Evolutionary conservation across 2,113 vertebrate genomes (phyloP).

Genomic region (Ammodytes marinus): DNA sequence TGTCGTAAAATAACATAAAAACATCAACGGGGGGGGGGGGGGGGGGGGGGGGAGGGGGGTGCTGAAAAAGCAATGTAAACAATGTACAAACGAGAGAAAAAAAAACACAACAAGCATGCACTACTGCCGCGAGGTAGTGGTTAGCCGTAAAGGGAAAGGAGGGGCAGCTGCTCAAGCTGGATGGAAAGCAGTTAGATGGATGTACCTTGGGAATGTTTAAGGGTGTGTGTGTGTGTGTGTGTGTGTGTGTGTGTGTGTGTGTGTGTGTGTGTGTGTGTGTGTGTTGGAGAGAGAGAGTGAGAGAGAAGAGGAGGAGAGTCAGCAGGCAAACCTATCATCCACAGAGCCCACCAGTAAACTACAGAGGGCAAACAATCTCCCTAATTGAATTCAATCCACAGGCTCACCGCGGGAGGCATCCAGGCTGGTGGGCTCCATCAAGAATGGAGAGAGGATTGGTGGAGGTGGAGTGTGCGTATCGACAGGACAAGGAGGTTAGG

Average conservation of each 20-base stretch:
- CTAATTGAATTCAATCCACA: slow-evolving; percentile 80
- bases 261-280: slow-evolving; percentile 3
- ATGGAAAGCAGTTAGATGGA: slow-evolving; percentile 35
- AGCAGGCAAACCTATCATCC: slow-evolving; percentile 62
- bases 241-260: slow-evolving; percentile 4
- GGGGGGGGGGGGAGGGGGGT: neutral
- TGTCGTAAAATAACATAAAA: slow-evolving; percentile 35
- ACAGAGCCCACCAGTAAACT: slow-evolving; percentile 67
- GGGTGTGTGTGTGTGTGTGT: slow-evolving; percentile 5
- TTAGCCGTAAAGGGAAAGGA: slow-evolving; percentile 26
- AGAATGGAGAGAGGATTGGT: slow-evolving; percentile 47
- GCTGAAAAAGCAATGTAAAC: slow-evolving; percentile 39
- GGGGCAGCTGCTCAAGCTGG: slow-evolving; percentile 1
- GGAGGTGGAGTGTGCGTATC: slow-evolving; percentile 7
- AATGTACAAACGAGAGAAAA: neutral
- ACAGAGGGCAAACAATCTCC: slow-evolving; percentile 77
- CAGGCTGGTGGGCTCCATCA: slow-evolving; percentile 61
- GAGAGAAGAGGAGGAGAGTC: neutral
- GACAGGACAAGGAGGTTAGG: slow-evolving; percentile 7
- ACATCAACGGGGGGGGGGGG: neutral
- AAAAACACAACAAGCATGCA: slow-evolving; percentile 13
- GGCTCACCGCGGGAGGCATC: slow-evolving; percentile 61
- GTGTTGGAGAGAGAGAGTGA: neutral
- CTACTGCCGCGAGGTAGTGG: slow-evolving; percentile 33
- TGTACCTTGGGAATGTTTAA: too few relatives aligned